Evolutionary conservation across 2,113 vertebrate species (phyloP).

Genomic region (Bujurquina vittata): DNA sequence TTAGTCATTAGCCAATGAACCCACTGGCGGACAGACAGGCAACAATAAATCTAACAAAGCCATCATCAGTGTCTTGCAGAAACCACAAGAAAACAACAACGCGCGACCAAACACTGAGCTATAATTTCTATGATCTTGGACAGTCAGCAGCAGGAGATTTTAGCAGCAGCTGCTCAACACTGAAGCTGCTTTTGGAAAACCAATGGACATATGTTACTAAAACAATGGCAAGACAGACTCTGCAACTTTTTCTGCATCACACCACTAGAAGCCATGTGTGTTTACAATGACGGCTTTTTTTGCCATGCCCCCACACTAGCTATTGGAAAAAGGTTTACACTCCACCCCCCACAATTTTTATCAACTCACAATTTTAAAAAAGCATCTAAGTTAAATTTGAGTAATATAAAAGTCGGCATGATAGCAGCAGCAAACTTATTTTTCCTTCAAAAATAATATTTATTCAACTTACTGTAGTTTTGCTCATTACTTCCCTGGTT

Average conservation of each 20-base stretch:
- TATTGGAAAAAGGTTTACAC: not conserved
- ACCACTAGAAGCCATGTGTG: not conserved
- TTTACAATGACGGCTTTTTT: not conserved
- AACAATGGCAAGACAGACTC: not conserved
- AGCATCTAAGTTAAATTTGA: not conserved
- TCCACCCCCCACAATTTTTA: not conserved
- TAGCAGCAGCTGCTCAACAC: constrained; percentile 18
- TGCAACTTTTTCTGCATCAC: not conserved
- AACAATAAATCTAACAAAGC: constrained; percentile 63
- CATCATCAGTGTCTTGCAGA: constrained; percentile 50
- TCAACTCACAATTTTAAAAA: not conserved
- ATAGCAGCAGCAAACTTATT: too few relatives aligned
- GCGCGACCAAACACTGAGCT: constrained; percentile 44
- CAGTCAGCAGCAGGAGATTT: constrained; percentile 26
- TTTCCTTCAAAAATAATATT: too few relatives aligned
- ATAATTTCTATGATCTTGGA: constrained; percentile 38
- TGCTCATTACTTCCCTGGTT: not conserved
- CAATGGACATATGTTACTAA: not conserved
- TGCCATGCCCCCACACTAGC: not conserved
- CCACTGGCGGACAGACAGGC: constrained; percentile 62
- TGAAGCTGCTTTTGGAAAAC: constrained; percentile 6
- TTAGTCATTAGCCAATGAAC: constrained; percentile 70
- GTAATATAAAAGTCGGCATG: too few relatives aligned
- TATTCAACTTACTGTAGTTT: too few relatives aligned
- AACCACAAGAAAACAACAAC: constrained; percentile 47